Conservation (phyloP, 2,888 invertebrate genomes). For the Salpingus planirostris region DNA sequence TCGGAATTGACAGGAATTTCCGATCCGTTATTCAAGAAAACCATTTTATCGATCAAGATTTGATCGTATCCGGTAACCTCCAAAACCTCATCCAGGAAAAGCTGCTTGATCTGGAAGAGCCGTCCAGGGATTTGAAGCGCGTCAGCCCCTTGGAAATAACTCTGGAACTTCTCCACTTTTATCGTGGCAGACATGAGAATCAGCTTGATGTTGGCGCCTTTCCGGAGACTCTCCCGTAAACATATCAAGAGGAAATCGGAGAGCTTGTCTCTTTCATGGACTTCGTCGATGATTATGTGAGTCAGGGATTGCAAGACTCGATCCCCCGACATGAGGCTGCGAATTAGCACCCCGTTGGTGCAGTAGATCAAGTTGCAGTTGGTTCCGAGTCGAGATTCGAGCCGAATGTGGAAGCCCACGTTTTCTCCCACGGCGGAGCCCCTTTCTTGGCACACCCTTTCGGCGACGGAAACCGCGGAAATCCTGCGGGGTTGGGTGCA, state of each 20-base stretch:
- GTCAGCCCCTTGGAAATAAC: conserved; percentile 76
- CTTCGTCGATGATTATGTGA: conserved; percentile 87
- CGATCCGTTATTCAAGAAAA: conserved; percentile 4
- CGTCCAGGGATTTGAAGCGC: conserved; percentile 71
- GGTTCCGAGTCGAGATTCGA: conserved; percentile 76
- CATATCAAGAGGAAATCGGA: conserved; percentile 88
- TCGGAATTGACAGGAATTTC: conserved; percentile 2
- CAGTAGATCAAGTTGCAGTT: conserved; percentile 81
- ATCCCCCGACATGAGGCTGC: conserved; percentile 79
- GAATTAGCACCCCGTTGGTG: conserved; percentile 82
- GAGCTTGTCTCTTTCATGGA: conserved; percentile 89
- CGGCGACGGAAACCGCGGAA: conserved; percentile 82
- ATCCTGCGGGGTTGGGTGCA: conserved; percentile 91
- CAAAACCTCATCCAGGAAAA: conserved; percentile 74
- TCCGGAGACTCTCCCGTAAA: conserved; percentile 63
- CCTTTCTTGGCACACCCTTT: conserved; percentile 66
- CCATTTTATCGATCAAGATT: conserved; percentile 33
- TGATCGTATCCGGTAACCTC: conserved; percentile 49
- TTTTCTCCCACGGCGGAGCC: conserved; percentile 44
- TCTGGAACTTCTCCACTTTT: conserved; percentile 70
- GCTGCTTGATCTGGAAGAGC: conserved; percentile 63
- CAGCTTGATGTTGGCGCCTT: conserved; percentile 64
- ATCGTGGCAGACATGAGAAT: conserved; percentile 94
- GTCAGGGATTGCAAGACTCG: conserved; percentile 60
- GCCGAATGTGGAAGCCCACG: conserved; percentile 70